A percentile compares a stretch with the other conserved stretches of the same genome.
Evolutionary conservation across 2,113 vertebrate species (phyloP).

Genomic region (Psittacula cyanocephala): DNA sequence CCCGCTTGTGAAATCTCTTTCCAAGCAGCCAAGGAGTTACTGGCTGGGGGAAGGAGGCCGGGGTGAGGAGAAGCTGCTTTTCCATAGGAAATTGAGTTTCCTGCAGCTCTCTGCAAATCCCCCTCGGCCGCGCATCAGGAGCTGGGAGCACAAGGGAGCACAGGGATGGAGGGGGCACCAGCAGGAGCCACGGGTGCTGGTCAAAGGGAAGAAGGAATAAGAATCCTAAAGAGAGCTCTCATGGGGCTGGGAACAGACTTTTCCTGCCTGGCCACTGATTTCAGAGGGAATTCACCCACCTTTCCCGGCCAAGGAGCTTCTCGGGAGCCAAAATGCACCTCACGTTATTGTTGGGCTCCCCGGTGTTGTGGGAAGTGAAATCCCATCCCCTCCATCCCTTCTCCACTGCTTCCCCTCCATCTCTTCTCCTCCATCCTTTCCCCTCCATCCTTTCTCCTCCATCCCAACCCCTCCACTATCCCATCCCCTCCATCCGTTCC

Average conservation of each 20-base stretch:
- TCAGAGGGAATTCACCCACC: neutral
- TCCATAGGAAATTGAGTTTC: neutral
- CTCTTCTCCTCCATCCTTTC: too few relatives aligned
- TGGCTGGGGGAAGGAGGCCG: neutral
- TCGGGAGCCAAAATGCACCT: neutral
- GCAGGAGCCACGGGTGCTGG: neutral
- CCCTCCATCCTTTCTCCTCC: too few relatives aligned
- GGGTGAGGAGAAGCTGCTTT: neutral
- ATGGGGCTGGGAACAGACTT: neutral
- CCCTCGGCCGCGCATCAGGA: neutral
- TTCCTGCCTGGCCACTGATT: neutral
- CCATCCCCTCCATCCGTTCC: too few relatives aligned
- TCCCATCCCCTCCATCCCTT: neutral
- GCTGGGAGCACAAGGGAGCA: neutral
- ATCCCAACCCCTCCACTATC: too few relatives aligned
- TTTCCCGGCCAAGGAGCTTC: neutral
- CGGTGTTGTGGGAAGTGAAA: neutral
- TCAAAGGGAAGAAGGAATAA: neutral
- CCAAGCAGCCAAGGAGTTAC: neutral
- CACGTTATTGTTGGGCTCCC: neutral
- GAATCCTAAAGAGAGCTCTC: neutral
- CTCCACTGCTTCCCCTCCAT: too few relatives aligned
- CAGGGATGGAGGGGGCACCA: neutral
- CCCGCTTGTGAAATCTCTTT: neutral
- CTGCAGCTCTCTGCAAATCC: neutral